Evolutionary conservation across 1,140 invertebrate genomes (phyloP).

Genomic region (Procambarus virginalis): DNA sequence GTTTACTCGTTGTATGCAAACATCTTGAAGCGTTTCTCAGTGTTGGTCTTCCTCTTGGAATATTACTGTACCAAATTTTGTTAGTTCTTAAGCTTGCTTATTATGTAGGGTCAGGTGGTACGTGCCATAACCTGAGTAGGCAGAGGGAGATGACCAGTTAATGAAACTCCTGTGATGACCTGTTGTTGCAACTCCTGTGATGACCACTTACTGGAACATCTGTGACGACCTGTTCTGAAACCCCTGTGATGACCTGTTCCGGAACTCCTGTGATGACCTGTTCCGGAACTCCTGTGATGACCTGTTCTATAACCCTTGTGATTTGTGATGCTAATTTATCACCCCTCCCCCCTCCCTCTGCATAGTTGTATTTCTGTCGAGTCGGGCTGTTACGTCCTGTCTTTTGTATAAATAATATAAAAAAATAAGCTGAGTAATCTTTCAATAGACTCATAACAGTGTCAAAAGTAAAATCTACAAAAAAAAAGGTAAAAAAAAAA

Average conservation of each 20-base stretch:
- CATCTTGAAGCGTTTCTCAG: no score
- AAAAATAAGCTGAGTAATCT: not conserved
- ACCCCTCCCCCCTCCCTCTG: not conserved
- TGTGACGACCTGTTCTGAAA: no score
- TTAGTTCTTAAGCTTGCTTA: no score
- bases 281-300: no score
- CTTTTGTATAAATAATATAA: conserved; percentile 16
- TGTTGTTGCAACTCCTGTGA: no score
- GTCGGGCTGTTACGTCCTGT: conserved; percentile 16
- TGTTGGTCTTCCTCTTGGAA: no score
- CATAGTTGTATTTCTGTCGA: conserved; percentile 9
- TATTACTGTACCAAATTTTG: no score
- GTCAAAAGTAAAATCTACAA: conserved; percentile 27
- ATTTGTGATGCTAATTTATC: not conserved
- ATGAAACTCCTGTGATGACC: not conserved
- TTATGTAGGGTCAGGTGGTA: not conserved
- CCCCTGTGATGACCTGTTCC: no score
- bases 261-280: no score
- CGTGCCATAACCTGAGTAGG: not conserved
- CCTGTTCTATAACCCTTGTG: no score
- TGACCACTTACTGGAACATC: no score
- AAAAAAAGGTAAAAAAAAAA: conserved; percentile 4
- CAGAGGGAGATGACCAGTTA: not conserved
- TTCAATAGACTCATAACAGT: conserved; percentile 25
- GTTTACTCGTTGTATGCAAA: no score